phyloP scores from a whole-genome alignment of 2,113 vertebrate genomes.

The Silurus asotus region DNA sequence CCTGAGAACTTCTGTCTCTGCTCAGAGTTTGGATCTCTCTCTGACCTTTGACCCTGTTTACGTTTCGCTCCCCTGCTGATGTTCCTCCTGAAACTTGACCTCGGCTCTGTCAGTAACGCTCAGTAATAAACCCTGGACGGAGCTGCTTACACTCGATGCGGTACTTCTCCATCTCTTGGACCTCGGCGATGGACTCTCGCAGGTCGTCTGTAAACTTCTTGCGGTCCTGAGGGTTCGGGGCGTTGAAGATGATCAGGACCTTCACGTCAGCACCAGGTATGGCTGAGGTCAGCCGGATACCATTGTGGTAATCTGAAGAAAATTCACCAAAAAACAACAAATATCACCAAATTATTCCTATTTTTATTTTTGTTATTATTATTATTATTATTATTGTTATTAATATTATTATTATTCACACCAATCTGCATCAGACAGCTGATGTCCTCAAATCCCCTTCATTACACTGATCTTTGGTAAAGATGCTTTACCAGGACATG shows the following conservation, averaged over 20 bases:
- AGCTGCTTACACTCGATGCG: slow-evolving; percentile 93
- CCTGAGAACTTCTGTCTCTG: neutral
- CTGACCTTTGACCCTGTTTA: neutral
- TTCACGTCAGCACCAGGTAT: slow-evolving; percentile 95
- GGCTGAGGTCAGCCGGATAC: slow-evolving; percentile 92
- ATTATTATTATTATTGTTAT: no score
- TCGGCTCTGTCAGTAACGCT: neutral
- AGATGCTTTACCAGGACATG: no score
- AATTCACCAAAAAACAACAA: neutral
- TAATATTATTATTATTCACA: no score
- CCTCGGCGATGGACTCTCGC: slow-evolving; percentile 93
- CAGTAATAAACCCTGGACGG: slow-evolving; percentile 16
- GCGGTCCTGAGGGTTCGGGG: slow-evolving; percentile 96
- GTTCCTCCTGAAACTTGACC: neutral
- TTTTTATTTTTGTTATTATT: no score
- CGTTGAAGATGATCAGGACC: slow-evolving; percentile 97
- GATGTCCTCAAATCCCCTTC: no score
- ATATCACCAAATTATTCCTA: neutral
- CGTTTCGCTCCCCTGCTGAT: neutral
- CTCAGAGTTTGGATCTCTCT: neutral
- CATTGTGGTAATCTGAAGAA: slow-evolving; percentile 90
- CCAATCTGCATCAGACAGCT: no score
- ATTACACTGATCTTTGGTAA: no score
- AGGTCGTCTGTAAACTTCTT: slow-evolving; percentile 98
- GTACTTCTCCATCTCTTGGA: slow-evolving; percentile 99